These are phyloP conservation scores for Isurus oxyrinchus DNA, from an alignment of 2,113 vertebrate species.

Conservation along the genomic window DNA sequence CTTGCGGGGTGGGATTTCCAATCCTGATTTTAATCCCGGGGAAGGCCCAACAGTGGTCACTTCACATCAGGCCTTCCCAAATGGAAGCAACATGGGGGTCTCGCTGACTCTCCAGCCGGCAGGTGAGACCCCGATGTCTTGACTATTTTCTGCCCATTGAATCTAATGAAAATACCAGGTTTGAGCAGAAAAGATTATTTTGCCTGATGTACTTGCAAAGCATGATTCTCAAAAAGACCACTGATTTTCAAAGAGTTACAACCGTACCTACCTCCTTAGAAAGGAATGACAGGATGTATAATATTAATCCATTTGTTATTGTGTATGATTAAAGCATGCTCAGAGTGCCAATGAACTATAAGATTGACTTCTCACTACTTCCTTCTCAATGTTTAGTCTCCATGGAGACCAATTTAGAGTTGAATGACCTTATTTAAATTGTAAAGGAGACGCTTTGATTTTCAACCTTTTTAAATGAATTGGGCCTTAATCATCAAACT, in stretches of 20 bases:
- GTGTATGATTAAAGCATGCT: not conserved
- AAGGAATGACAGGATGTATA: not conserved
- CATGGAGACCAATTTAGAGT: not conserved
- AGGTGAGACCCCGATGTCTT: not conserved
- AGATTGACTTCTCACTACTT: not conserved
- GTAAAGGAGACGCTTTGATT: not conserved
- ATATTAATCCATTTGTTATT: not conserved
- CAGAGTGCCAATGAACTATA: not conserved
- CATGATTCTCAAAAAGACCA: not conserved
- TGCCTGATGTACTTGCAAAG: not conserved
- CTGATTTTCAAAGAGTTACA: not conserved
- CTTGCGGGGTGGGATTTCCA: too few relatives aligned
- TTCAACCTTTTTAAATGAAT: not conserved
- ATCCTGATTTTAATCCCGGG: too few relatives aligned
- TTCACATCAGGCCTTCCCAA: too few relatives aligned
- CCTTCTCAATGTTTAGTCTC: not conserved
- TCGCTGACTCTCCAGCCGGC: not conserved
- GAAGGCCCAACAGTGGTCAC: too few relatives aligned
- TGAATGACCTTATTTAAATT: slow-evolving; percentile 2
- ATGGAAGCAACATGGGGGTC: not conserved
- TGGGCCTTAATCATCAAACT: not conserved
- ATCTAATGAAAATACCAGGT: not conserved
- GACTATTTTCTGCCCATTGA: not conserved
- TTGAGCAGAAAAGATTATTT: not conserved
- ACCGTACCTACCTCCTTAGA: not conserved